Base-by-base conservation (phyloP, 2,113 vertebrate species). In the Urocynchramus pylzowi region DNA sequence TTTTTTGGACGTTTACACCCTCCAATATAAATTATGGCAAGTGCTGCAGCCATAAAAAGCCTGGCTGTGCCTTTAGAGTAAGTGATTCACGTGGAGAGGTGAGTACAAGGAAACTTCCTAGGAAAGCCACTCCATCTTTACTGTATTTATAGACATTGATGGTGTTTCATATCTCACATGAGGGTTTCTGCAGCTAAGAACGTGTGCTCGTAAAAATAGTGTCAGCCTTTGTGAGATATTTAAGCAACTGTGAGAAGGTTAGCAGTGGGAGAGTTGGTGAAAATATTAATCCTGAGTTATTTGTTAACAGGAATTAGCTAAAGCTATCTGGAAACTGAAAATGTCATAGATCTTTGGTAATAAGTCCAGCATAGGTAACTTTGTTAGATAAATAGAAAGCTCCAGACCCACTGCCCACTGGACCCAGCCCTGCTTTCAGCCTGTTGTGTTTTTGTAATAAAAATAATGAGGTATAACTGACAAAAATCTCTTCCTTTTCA, bases 401-500 rank as follows among this genome's bases (percentile, higher is more conserved):
- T 49, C n/a, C 41, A 27, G 33, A 24, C 56, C 39, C 0, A 2
- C 59, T 74, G 60, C 27, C 23, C 9, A 11, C 39, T 19, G 7
- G 39, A 37, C 44, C 59, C 75, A 57, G 20, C 63, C n/a, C 76
- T 39, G 37, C 8, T 45, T 41, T n/a, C 68, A 77, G 67, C 44
- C 39, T 60, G 4, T 10, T 50, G 41, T 17, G 31, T 8, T 56
- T 65, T 37, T 23, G 3, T 11, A 22, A 35, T 42, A 21, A 78
- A 49, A 85, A 35, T 16, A 65, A 31, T 11, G 50, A 88, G 59
- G 14, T 12, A 0, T 26, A 49, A 88, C 86, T 89, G 57, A 94
- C 8, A 33, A 42, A 70, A 91, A 16, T 91, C 64, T 96, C 89
- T 95, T 95, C 35, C 20, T 95, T 97, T 98, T 9, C 97, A 98